These are phyloP conservation scores for Antechinus stuartii DNA, from an alignment of 2,113 vertebrate species.

Conservation along the genomic window DNA sequence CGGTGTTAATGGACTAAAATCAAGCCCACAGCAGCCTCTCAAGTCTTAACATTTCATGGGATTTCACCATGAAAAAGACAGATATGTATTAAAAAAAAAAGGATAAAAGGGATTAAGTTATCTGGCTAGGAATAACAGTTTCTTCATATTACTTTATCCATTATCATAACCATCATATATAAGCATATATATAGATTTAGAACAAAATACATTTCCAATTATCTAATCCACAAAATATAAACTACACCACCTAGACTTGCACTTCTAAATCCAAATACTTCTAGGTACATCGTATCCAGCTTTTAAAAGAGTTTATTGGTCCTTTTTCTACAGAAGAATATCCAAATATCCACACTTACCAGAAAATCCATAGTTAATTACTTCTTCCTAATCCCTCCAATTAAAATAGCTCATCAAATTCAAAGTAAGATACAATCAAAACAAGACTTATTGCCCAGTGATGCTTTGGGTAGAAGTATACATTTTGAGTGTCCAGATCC, in stretches of 20 bases:
- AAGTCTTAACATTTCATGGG: conserved; percentile 24
- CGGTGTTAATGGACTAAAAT: conserved; percentile 36
- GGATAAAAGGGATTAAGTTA: conserved; percentile 29
- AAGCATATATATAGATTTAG: conserved; percentile 38
- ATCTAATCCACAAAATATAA: background rate
- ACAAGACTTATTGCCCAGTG: background rate
- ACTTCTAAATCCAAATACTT: background rate
- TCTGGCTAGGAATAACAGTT: conserved; percentile 12
- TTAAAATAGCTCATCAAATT: conserved; percentile 43
- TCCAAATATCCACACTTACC: conserved; percentile 22
- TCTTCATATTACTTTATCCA: conserved; percentile 10
- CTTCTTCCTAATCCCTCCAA: conserved; percentile 15
- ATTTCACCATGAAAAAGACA: conserved; percentile 20
- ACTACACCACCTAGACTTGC: background rate
- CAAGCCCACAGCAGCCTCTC: conserved; percentile 14
- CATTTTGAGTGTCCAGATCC: conserved; percentile 25
- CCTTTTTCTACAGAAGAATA: background rate
- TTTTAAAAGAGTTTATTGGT: background rate
- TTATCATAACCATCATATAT: background rate
- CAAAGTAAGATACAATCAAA: conserved; percentile 42
- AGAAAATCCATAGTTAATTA: background rate
- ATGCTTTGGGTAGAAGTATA: conserved; percentile 9
- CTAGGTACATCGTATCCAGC: conserved; percentile 3
- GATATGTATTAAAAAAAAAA: background rate
- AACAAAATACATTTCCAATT: conserved; percentile 28